Conservation (phyloP, 2,888 invertebrate genomes). For the Brenthis ino region DNA sequence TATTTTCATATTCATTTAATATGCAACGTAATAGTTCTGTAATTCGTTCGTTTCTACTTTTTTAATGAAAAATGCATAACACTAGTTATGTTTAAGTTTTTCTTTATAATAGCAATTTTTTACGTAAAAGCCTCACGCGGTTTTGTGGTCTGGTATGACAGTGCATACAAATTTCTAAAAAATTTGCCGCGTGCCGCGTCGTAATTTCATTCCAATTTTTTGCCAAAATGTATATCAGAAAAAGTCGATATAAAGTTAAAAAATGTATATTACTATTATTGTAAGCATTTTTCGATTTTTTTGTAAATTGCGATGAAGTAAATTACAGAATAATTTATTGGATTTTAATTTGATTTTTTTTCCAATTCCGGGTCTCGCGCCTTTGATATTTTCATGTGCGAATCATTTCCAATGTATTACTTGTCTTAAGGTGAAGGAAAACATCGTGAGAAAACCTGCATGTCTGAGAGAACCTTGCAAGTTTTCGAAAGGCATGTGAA, state of each 20-base stretch:
- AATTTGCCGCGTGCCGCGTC: constrained; percentile 13
- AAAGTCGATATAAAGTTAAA: too few relatives aligned
- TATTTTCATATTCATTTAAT: neutral
- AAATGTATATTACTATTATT: constrained; percentile 3
- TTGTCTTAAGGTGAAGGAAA: too few relatives aligned
- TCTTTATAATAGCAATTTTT: constrained; percentile 16
- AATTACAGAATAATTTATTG: too few relatives aligned
- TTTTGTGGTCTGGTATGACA: constrained; percentile 13
- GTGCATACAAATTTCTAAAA: constrained; percentile 25
- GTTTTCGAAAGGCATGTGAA: too few relatives aligned
- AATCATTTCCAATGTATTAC: too few relatives aligned
- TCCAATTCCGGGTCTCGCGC: too few relatives aligned
- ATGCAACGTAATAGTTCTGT: neutral
- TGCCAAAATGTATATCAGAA: neutral
- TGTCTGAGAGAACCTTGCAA: too few relatives aligned
- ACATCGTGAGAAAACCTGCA: too few relatives aligned
- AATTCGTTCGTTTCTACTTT: neutral
- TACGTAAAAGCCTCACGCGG: constrained; percentile 19
- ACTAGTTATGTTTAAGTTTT: constrained; percentile 14
- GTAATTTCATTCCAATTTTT: constrained; percentile 23
- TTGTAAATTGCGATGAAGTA: neutral
- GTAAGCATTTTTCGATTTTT: neutral
- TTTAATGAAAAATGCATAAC: constrained; percentile 1
- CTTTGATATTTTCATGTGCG: too few relatives aligned
- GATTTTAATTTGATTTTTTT: too few relatives aligned